Evolutionary conservation across 2,797 vertebrate species (phyloP).

Genomic region (Microctenopoma lineatum): DNA sequence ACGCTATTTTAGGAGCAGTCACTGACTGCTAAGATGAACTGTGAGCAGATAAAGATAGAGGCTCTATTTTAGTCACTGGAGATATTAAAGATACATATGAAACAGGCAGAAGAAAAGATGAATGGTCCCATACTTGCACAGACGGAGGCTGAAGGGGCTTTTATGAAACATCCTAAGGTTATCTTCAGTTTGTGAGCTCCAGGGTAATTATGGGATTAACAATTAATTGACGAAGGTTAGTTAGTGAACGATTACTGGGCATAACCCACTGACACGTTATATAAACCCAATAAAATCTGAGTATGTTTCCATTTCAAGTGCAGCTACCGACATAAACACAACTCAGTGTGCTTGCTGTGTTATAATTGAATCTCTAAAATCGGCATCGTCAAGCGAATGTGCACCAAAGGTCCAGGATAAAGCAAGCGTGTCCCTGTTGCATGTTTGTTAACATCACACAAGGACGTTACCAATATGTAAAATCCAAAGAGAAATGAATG

Average conservation of each 20-base stretch:
- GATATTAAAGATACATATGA: slow-evolving; percentile 80
- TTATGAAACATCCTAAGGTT: slow-evolving; percentile 52
- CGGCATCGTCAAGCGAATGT: slow-evolving; percentile 8
- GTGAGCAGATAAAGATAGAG: slow-evolving; percentile 79
- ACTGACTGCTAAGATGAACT: slow-evolving; percentile 74
- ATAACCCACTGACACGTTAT: slow-evolving; percentile 39
- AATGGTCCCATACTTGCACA: slow-evolving; percentile 63
- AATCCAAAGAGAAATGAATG: slow-evolving; percentile 34
- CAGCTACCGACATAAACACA: background rate
- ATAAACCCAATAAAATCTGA: slow-evolving; percentile 20
- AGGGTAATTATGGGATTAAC: slow-evolving; percentile 25
- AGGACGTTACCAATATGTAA: slow-evolving; percentile 37
- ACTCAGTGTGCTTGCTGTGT: slow-evolving; percentile 6
- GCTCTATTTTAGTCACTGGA: slow-evolving; percentile 74
- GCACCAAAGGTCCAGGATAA: background rate
- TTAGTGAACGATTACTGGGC: slow-evolving; percentile 29
- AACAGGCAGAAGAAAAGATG: slow-evolving; percentile 56
- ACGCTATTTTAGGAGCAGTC: slow-evolving; percentile 72
- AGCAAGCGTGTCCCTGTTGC: background rate
- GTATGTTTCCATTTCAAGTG: slow-evolving; percentile 12
- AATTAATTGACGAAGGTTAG: slow-evolving; percentile 38
- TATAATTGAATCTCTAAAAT: slow-evolving; percentile 13
- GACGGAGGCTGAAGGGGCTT: slow-evolving; percentile 28
- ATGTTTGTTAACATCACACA: slow-evolving; percentile 4
- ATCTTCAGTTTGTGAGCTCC: slow-evolving; percentile 15